These are phyloP conservation scores for Peromyscus aztecus DNA, from an alignment of 2,797 vertebrate genomes.

Conservation along the genomic window DNA sequence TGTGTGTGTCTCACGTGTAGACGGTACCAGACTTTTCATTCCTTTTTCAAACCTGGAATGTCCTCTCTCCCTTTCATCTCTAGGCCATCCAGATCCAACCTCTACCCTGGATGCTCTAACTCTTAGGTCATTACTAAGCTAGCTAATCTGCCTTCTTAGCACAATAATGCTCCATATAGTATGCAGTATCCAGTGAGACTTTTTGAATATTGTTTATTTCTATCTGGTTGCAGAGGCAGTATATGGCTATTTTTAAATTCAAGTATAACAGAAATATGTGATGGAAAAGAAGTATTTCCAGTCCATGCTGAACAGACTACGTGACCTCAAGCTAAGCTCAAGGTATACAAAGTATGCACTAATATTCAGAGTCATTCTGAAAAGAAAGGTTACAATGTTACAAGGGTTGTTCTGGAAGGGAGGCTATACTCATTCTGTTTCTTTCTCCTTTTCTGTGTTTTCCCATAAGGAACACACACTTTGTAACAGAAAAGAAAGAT, in stretches of 20 bases:
- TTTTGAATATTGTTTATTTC: slow-evolving; percentile 2
- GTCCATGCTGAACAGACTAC: background rate
- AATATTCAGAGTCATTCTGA: slow-evolving; percentile 17
- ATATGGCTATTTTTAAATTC: slow-evolving; percentile 47
- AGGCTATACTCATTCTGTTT: background rate
- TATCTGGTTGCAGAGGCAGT: slow-evolving; percentile 29
- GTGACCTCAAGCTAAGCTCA: background rate
- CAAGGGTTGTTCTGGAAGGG: background rate
- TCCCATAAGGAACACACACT: slow-evolving; percentile 33
- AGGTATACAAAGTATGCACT: background rate
- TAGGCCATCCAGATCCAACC: slow-evolving; percentile 10
- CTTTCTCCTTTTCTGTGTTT: slow-evolving; percentile 52
- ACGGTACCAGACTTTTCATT: background rate
- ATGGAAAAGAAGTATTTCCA: background rate
- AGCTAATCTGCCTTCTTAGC: background rate
- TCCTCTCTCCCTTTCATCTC: background rate
- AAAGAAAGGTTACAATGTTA: slow-evolving; percentile 55
- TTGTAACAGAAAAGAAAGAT: slow-evolving; percentile 50
- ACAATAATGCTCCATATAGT: background rate
- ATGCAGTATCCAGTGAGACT: background rate
- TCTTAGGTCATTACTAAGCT: background rate
- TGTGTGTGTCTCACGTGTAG: background rate
- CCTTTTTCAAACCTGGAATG: background rate
- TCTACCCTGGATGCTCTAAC: background rate
- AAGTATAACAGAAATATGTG: background rate